Percentiles rank a stretch among this genome's conserved stretches.
Conservation (phyloP, 2,888 invertebrate species). For the Leptopterna dolabrata region DNA sequence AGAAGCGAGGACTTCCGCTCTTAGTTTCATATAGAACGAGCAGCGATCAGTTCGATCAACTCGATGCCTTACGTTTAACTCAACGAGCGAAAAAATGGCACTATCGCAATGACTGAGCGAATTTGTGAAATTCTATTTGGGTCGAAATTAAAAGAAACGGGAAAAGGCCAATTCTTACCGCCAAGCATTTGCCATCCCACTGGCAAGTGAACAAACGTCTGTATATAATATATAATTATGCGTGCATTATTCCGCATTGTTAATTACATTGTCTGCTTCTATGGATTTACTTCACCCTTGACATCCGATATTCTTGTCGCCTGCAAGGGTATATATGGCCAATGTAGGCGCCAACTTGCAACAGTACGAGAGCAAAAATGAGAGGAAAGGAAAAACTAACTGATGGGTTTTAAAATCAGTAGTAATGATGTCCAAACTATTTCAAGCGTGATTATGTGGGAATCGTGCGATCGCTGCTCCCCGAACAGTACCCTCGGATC, state of each 20-base stretch:
- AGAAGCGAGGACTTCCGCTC: too few species aligned
- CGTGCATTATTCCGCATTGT: neutral
- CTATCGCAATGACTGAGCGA: neutral
- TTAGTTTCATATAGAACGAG: too few species aligned
- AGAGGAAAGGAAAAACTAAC: too few species aligned
- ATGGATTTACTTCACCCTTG: neutral
- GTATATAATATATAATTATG: neutral
- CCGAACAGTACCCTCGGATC: too few species aligned
- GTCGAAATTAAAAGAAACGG: neutral
- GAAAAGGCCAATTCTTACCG: neutral
- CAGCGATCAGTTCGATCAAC: too few species aligned
- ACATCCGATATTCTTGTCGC: neutral
- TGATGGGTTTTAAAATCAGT: too few species aligned
- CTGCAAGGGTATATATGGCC: neutral
- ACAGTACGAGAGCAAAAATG: too few species aligned
- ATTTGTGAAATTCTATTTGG: neutral
- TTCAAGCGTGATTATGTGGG: too few species aligned
- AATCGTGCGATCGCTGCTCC: too few species aligned
- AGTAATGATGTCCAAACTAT: too few species aligned
- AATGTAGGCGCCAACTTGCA: too few species aligned
- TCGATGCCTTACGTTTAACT: too few species aligned
- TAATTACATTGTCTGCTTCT: neutral
- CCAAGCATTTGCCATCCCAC: neutral
- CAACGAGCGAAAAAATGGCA: neutral
- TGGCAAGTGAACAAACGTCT: neutral